phyloP scores from a whole-genome alignment of 1,140 invertebrate genomes.

The Meloidogyne hapla region DNA sequence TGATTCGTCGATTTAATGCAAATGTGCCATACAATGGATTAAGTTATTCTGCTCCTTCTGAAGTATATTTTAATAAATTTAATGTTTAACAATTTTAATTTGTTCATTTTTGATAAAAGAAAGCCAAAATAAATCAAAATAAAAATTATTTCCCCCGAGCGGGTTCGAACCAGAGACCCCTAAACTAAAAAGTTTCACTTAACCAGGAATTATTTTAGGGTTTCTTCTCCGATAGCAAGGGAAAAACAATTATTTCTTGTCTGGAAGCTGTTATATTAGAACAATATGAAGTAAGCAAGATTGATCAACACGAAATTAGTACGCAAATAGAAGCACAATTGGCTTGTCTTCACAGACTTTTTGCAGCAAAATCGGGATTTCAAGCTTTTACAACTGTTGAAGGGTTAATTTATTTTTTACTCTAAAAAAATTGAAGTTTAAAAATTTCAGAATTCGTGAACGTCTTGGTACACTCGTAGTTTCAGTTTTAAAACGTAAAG shows the following conservation, averaged over 20 bases:
- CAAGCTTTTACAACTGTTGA: conserved; percentile 85
- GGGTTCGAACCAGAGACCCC: neutral
- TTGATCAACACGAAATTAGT: conserved; percentile 65
- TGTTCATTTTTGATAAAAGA: neutral
- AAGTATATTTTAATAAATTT: conserved; percentile 64
- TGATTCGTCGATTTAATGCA: conserved; percentile 86
- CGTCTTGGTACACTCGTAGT: conserved; percentile 87
- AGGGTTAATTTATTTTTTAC: conserved; percentile 69
- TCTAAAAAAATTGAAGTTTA: neutral
- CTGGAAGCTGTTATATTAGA: conserved; percentile 75
- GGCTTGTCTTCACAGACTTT: conserved; percentile 83
- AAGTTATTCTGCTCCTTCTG: conserved; percentile 88
- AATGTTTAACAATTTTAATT: neutral
- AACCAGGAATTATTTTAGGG: conserved; percentile 68
- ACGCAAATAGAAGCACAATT: conserved; percentile 82
- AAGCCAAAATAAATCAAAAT: neutral
- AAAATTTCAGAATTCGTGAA: conserved; percentile 76
- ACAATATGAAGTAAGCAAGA: conserved; percentile 34
- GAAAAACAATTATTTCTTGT: conserved; percentile 84
- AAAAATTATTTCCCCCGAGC: neutral
- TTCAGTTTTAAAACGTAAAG: conserved; percentile 81
- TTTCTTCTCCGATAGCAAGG: conserved; percentile 95
- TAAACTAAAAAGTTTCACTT: conserved; percentile 31
- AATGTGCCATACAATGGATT: conserved; percentile 96
- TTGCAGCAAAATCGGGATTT: conserved; percentile 96